phyloP scores from a whole-genome alignment of 2,888 invertebrate genomes.

The Hartigia nigra region DNA sequence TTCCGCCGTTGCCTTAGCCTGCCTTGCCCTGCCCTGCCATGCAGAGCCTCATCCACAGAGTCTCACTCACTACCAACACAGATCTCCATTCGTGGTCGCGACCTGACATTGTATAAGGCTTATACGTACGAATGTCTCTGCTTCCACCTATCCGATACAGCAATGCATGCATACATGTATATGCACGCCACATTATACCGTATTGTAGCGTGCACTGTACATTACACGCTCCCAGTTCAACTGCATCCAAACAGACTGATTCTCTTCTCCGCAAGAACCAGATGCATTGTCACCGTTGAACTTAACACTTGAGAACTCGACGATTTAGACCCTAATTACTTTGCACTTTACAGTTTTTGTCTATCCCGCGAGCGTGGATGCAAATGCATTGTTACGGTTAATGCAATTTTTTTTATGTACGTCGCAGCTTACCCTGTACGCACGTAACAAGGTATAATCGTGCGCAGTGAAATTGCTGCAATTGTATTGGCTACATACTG shows the following conservation, averaged over 20 bases:
- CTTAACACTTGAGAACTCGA: background rate
- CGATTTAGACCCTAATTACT: background rate
- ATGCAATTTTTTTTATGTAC: background rate
- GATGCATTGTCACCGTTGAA: conserved; percentile 4
- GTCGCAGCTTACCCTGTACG: background rate
- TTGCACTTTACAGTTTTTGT: background rate
- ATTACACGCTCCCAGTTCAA: background rate
- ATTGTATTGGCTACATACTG: background rate
- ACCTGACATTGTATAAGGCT: background rate
- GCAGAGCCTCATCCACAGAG: conserved; percentile 14
- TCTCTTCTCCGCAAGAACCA: background rate
- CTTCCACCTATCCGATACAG: background rate
- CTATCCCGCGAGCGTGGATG: background rate
- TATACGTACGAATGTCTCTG: background rate
- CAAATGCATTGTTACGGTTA: background rate
- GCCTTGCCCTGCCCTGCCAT: conserved; percentile 41
- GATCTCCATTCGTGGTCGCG: conserved; percentile 3
- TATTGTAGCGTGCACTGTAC: background rate
- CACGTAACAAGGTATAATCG: background rate
- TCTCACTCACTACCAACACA: conserved; percentile 12
- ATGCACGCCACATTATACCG: background rate
- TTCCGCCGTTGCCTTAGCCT: conserved; percentile 50
- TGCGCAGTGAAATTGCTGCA: background rate
- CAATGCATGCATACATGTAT: background rate
- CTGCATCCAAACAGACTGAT: background rate